A percentile compares a stretch with the other conserved stretches of the same genome.
These are phyloP conservation scores for Tinea semifulvella DNA, from an alignment of 2,888 invertebrate genomes.

Conservation along the genomic window DNA sequence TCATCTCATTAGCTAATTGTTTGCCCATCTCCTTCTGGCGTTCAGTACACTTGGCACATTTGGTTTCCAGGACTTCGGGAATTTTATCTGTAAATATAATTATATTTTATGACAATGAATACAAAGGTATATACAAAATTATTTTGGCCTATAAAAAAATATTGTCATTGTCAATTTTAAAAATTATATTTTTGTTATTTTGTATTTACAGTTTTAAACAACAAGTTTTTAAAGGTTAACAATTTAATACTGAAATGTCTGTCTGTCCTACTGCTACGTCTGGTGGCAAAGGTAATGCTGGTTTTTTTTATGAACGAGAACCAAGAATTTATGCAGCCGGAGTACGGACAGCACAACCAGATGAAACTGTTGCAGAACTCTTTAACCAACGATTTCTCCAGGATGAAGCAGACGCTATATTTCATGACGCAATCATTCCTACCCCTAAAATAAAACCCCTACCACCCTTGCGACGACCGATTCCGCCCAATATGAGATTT, in stretches of 20 bases:
- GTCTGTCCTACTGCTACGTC: slow-evolving; percentile 36
- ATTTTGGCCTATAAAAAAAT: too few relatives aligned
- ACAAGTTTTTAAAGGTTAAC: too few relatives aligned
- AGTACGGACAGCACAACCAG: slow-evolving; percentile 38
- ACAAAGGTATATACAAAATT: too few relatives aligned
- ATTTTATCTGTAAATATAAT: slow-evolving; percentile 63
- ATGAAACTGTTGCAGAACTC: slow-evolving; percentile 30
- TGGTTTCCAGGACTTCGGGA: slow-evolving; percentile 73
- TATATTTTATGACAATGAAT: not conserved
- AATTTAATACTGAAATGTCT: slow-evolving; percentile 28
- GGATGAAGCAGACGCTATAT: slow-evolving; percentile 45
- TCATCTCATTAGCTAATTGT: slow-evolving; percentile 66
- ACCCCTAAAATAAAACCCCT: slow-evolving; percentile 30
- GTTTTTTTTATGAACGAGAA: slow-evolving; percentile 44
- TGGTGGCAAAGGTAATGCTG: slow-evolving; percentile 50
- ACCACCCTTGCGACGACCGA: slow-evolving; percentile 37
- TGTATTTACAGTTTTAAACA: not conserved
- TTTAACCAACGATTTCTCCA: slow-evolving; percentile 43
- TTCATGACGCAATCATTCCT: slow-evolving; percentile 44
- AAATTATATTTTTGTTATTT: slow-evolving; percentile 2
- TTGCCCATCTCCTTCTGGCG: slow-evolving; percentile 72
- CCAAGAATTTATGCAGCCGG: slow-evolving; percentile 49
- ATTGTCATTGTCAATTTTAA: too few relatives aligned
- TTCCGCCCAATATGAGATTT: slow-evolving; percentile 33
- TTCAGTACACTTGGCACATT: slow-evolving; percentile 74